phyloP scores from a whole-genome alignment of 53 echinoderm and acorn worm species.

The Temnopleurus reevesii region DNA sequence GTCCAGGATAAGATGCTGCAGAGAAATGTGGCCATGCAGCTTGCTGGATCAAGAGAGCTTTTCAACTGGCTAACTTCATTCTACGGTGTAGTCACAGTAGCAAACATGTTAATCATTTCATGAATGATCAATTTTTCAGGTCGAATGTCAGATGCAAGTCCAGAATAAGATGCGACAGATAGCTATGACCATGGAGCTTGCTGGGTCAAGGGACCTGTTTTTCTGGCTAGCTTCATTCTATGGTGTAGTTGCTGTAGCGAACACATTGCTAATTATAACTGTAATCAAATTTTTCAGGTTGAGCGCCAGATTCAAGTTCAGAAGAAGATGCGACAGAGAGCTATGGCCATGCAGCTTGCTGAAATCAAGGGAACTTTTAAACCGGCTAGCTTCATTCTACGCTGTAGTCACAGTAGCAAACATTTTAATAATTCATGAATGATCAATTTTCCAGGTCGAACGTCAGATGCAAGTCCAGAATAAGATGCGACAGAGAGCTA shows the following conservation, averaged over 20 bases:
- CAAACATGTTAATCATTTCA: too few species aligned
- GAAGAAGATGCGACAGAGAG: conserved; percentile 85
- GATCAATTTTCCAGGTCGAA: conserved; percentile 68
- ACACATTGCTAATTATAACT: too few species aligned
- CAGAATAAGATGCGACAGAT: conserved; percentile 92
- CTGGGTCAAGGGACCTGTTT: conserved; percentile 86
- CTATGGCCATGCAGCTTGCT: conserved; percentile 91
- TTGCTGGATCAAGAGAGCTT: conserved; percentile 85
- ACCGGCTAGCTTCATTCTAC: conserved; percentile 88
- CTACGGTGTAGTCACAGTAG: conserved; percentile 70
- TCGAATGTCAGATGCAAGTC: conserved; percentile 88
- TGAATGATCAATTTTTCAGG: conserved; percentile 62
- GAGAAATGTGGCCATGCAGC: conserved; percentile 83
- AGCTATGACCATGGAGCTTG: conserved; percentile 88
- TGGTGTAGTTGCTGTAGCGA: conserved; percentile 60
- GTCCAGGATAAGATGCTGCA: conserved; percentile 96
- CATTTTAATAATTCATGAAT: too few species aligned
- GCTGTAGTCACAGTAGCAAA: conserved; percentile 61
- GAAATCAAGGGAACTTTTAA: conserved; percentile 87
- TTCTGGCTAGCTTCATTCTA: conserved; percentile 89
- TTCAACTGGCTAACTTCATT: conserved; percentile 86
- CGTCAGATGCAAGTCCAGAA: conserved; percentile 96
- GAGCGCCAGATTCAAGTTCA: conserved; percentile 91
- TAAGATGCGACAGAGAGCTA: conserved; percentile 77
- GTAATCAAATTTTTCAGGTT: conserved; percentile 67